These are phyloP conservation scores for Tetramorium parvispinum DNA, from an alignment of 1,140 invertebrate species.

Conservation along the genomic window DNA sequence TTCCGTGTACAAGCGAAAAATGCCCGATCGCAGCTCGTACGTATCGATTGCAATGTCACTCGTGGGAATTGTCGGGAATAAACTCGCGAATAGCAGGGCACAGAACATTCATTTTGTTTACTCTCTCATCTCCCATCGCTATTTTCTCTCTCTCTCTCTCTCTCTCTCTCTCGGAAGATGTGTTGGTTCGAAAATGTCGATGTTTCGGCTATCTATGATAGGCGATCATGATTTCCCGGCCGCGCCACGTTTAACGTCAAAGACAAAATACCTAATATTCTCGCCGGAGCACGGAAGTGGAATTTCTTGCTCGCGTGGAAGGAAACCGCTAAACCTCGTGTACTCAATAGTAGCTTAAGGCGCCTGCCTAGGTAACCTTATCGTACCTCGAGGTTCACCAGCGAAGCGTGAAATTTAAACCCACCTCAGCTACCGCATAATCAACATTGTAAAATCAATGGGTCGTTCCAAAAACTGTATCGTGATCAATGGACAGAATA, in stretches of 20 bases:
- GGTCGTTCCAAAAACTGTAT: conserved; percentile 40
- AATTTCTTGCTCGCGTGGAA: conserved; percentile 72
- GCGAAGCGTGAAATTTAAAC: conserved; percentile 73
- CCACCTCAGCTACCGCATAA: conserved; percentile 62
- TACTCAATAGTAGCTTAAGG: conserved; percentile 72
- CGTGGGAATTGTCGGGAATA: conserved; percentile 66
- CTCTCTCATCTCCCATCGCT: neutral
- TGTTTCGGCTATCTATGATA: conserved; percentile 40
- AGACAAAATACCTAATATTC: conserved; percentile 71
- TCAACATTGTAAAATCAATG: conserved; percentile 73
- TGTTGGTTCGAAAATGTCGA: neutral
- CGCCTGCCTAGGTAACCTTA: conserved; percentile 63
- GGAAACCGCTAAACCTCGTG: conserved; percentile 71
- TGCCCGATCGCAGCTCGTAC: conserved; percentile 32
- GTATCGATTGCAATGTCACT: conserved; percentile 71
- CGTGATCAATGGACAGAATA: conserved; percentile 53
- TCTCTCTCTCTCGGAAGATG: neutral
- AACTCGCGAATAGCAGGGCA: conserved; percentile 50
- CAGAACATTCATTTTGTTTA: conserved; percentile 43
- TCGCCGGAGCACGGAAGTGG: conserved; percentile 57
- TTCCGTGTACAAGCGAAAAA: conserved; percentile 54
- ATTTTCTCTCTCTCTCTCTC: conserved; percentile 26
- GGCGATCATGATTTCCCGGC: conserved; percentile 15
- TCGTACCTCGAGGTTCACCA: conserved; percentile 52
- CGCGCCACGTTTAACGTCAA: conserved; percentile 36